Evolutionary conservation across 2,888 invertebrate genomes (phyloP).

Genomic region (Lacanobia wlatinum): DNA sequence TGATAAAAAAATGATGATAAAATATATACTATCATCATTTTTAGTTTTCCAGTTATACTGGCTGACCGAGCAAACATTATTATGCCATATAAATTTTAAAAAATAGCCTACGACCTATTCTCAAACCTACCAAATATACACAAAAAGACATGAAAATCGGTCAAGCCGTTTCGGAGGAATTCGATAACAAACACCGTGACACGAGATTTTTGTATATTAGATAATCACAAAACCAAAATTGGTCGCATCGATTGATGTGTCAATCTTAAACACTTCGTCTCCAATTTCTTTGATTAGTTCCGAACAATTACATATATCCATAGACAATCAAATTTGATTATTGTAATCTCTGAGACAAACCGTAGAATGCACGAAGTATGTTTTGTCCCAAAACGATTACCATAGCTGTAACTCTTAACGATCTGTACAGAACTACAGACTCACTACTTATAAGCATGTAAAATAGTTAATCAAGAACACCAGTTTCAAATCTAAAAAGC

Average conservation of each 20-base stretch:
- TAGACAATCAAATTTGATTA: slow-evolving; percentile 29
- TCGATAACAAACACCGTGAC: no score
- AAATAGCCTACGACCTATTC: no score
- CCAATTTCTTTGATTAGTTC: slow-evolving; percentile 39
- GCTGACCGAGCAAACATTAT: no score
- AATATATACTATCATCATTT: background rate
- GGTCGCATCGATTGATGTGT: slow-evolving; percentile 23
- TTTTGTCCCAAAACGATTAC: slow-evolving; percentile 1
- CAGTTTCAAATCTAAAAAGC: background rate
- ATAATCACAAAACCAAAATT: background rate
- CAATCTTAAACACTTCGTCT: slow-evolving; percentile 26
- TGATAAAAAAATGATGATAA: no score
- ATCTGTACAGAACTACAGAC: background rate
- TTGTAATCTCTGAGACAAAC: slow-evolving; percentile 23
- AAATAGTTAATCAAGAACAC: background rate
- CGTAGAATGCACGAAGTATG: background rate
- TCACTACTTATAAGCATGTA: no score
- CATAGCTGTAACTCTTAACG: background rate
- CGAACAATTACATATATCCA: slow-evolving; percentile 21
- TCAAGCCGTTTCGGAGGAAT: no score
- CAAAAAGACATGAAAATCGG: no score
- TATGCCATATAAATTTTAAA: no score
- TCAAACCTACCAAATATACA: no score
- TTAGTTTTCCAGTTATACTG: background rate
- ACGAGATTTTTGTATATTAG: no score